Evolutionary conservation across 2,113 vertebrate genomes (phyloP), one percentile per base, ranked within the genome.

Genomic region (Lasiurus cinereus): DNA sequence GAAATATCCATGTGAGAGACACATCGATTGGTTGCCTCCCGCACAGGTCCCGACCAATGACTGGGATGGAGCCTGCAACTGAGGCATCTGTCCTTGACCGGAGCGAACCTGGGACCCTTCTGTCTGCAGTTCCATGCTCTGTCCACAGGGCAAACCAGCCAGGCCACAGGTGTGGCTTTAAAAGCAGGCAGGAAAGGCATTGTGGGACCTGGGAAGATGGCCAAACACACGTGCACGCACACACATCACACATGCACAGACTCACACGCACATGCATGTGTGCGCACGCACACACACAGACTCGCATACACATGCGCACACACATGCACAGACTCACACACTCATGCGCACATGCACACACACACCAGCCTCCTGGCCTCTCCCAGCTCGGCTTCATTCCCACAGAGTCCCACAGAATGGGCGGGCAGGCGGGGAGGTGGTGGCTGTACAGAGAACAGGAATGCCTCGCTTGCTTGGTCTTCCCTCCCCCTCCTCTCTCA

Each of bases 401-500:
- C 90, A 72, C 83, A 77, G 69, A 95, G 52, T 5, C 15, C 3
- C 74, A 4, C 39, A 39, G 39, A 39, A 39, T 5, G 39, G 43
- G 62, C 97, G 97, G 95, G 93, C 64, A 74, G 95, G 95, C 90
- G 56, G 82, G 90, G 90, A 95, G 94, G 95, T 67, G 96, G 85
- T 95, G 94, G 91, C 96, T 74, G 89, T 96, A 91, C 96, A 97
- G 97, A 85, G 87, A 73, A 95, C 85, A 84, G 93, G 73, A 4
- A 2, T 0, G 4, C 12, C 76, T 15, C 2, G 16, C 0, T 0
- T 0, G 14, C 31, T 76, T 27, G 0, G 31, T 36, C 24, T 36
- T 24, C 16, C 79, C n/a, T 31, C 2, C 39, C 18, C 29, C 64
- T 94, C 76, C 76, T 54, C 79, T 67, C 87, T 64, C 78, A 74